Base-by-base conservation (phyloP, 2,113 vertebrate genomes). In the Natator depressus region DNA sequence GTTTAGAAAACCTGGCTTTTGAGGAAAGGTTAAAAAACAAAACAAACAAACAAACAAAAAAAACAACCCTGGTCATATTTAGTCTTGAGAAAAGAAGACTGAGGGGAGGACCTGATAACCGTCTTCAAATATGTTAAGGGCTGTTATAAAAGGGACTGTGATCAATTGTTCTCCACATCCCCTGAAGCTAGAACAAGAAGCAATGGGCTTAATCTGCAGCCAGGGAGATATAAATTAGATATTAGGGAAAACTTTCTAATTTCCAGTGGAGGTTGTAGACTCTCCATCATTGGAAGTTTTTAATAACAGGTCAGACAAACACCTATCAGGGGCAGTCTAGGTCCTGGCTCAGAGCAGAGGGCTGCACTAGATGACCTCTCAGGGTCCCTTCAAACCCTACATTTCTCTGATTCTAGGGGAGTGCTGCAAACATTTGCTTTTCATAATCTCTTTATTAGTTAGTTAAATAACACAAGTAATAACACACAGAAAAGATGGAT, bases 391-490 rank as follows among this genome's bases (percentile, higher is more conserved):
- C 65, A 69, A 20, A 20, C 35, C 8, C 8, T n/a, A 10, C 65
- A 69, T 20, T n/a, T n/a, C 35, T 69, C 65, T 69, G 65, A 69
- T 20, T 38, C 17, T 69, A 19, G 9, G 17, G 83, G 78, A 91
- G 50, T 81, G 93, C 46, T 49, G 3, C 50, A 89, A 95, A 86
- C 10, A 19, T 49, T n/a, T 81, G 84, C 54, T 78, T 24, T n/a
- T 14, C 24, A 46, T 46, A 46, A 25, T 87, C 53, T 59, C 54
- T 94, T 96, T 93, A 69, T 69, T 38, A n/a, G 85, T 95, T 95
- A 88, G 59, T 29, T 87, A 54, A 49, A 90, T 93, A 93, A 91
- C 80, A 90, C 3, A 83, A 89, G 62, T 89, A 80, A 88, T 93
- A 84, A 42, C 54, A 93, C 16, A 89, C 80, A 38, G 46, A 89